These are phyloP conservation scores for Trichacis sp. DNA, from an alignment of 2,888 invertebrate species.

Conservation along the genomic window DNA sequence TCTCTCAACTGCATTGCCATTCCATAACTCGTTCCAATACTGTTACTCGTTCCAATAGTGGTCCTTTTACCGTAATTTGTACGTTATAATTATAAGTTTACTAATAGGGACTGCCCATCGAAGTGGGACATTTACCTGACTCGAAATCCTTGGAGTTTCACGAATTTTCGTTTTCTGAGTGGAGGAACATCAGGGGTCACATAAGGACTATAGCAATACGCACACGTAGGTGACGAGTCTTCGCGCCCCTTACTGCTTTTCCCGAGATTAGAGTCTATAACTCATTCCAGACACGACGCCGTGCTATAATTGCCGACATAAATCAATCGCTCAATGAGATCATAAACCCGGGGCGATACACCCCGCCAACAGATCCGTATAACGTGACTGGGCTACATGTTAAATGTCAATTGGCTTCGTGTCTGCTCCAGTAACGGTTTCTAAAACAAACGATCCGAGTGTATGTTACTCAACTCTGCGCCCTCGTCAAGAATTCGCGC, in stretches of 20 bases:
- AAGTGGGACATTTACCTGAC: too few relatives aligned
- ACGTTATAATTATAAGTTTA: too few relatives aligned
- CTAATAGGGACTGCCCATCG: too few relatives aligned
- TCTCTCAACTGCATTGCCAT: too few relatives aligned
- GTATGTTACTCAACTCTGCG: too few relatives aligned
- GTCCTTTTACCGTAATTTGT: too few relatives aligned
- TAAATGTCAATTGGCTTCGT: slow-evolving; percentile 62
- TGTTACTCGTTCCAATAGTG: background rate
- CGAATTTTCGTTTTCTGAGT: too few relatives aligned
- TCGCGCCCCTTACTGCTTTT: slow-evolving; percentile 57
- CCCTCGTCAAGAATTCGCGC: too few relatives aligned
- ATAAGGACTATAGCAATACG: slow-evolving; percentile 7
- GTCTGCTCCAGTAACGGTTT: slow-evolving; percentile 48
- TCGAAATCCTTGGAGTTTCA: too few relatives aligned
- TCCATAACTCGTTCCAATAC: background rate
- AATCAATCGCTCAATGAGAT: slow-evolving; percentile 69
- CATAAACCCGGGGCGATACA: slow-evolving; percentile 68
- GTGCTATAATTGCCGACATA: slow-evolving; percentile 69
- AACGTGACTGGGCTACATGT: slow-evolving; percentile 60
- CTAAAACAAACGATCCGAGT: background rate
- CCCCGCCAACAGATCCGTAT: slow-evolving; percentile 61
- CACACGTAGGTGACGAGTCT: slow-evolving; percentile 34
- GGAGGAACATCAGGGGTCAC: slow-evolving; percentile 7
- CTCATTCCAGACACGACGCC: slow-evolving; percentile 64
- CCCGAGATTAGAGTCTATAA: slow-evolving; percentile 68